These are phyloP conservation scores for Eretmocerus hayati DNA, from an alignment of 2,888 invertebrate genomes.

Conservation along the genomic window DNA sequence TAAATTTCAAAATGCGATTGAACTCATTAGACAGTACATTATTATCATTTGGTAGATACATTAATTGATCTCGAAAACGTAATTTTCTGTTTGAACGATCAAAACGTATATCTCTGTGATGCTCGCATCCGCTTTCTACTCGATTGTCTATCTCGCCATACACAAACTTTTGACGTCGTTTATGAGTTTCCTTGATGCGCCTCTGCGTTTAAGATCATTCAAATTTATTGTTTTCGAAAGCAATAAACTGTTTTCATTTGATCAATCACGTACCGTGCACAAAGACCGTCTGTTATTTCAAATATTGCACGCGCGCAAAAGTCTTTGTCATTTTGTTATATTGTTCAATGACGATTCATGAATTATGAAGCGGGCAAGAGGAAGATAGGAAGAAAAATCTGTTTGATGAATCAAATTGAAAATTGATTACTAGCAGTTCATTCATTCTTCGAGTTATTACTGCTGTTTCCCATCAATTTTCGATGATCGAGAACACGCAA, in stretches of 20 bases:
- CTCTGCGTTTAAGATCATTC: slow-evolving; percentile 4
- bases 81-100: slow-evolving; percentile 46
- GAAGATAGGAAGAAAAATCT: background rate
- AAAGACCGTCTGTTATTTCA: background rate
- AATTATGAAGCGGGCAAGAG: slow-evolving; percentile 24
- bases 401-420: background rate
- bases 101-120: slow-evolving; percentile 30
- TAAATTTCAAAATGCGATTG: too few species aligned
- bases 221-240: slow-evolving; percentile 7
- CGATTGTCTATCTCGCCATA: slow-evolving; percentile 5
- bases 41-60: slow-evolving; percentile 42
- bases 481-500: too few species aligned
- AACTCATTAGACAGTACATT: slow-evolving; percentile 42
- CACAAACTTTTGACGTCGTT: slow-evolving; percentile 17
- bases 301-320: background rate
- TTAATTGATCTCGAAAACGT: slow-evolving; percentile 45
- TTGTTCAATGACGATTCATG: slow-evolving; percentile 12
- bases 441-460: too few species aligned
- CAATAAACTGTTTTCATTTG: background rate
- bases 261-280: background rate
- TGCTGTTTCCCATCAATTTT: too few species aligned
- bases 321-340: background rate
- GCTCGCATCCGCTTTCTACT: background rate
- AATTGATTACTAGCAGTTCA: background rate
- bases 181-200: background rate